Evolutionary conservation across 2,113 vertebrate genomes (phyloP).

Genomic region (Chionis minor): DNA sequence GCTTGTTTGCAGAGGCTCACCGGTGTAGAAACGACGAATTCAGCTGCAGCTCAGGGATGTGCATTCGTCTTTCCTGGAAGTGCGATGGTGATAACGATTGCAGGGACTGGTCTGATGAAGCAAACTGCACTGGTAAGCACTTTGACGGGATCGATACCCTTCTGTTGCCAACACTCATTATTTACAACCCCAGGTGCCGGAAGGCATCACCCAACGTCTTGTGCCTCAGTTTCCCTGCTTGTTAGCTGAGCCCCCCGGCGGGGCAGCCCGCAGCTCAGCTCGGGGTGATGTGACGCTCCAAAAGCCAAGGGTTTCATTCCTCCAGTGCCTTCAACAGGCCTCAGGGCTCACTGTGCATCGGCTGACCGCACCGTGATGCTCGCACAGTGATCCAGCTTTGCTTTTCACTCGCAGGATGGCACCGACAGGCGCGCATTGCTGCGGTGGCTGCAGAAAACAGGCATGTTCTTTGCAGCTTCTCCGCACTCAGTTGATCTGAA

Average conservation of each 20-base stretch:
- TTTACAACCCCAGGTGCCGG: not conserved
- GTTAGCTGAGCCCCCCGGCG: no score
- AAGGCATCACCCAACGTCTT: accelerated
- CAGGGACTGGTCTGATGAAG: constrained; percentile 96
- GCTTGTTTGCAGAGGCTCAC: constrained; percentile 81
- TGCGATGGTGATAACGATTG: constrained; percentile 98
- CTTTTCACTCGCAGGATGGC: not conserved
- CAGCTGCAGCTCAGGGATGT: constrained; percentile 91
- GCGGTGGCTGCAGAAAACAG: not conserved
- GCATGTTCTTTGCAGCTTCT: not conserved
- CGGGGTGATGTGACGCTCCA: not conserved
- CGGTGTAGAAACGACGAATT: constrained; percentile 88
- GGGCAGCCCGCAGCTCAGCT: not conserved
- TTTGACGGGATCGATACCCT: not conserved
- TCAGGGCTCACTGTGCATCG: not conserved
- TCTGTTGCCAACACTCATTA: not conserved
- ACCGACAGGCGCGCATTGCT: not conserved
- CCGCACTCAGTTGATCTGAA: not conserved
- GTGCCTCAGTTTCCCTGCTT: not conserved
- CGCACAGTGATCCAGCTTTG: not conserved
- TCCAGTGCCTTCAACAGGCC: not conserved
- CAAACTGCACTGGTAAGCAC: constrained; percentile 90
- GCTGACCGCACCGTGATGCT: not conserved
- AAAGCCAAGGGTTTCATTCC: not conserved
- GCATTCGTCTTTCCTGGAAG: constrained; percentile 92